A percentile compares a stretch with the other conserved stretches of the same genome.
These are phyloP conservation scores for Slavum lentiscoides DNA, from an alignment of 2,888 invertebrate species.

Conservation along the genomic window DNA sequence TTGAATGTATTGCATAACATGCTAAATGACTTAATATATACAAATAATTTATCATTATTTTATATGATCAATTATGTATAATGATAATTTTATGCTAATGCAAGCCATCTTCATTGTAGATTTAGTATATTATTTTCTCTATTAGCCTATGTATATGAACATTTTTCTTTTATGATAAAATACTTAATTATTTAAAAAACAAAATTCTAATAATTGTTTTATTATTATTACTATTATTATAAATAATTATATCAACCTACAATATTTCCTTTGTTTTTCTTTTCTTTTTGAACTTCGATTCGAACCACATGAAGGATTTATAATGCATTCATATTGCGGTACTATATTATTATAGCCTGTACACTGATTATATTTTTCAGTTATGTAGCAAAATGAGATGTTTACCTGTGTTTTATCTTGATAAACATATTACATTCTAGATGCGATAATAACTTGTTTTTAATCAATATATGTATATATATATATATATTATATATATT, in stretches of 20 bases:
- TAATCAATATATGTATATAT: too few species aligned
- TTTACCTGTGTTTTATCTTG: too few species aligned
- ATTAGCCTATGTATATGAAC: slow-evolving; percentile 51
- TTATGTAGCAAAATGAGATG: too few species aligned
- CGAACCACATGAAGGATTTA: too few species aligned
- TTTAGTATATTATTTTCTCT: slow-evolving; percentile 51
- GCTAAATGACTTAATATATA: slow-evolving; percentile 2
- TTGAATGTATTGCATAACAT: slow-evolving; percentile 14
- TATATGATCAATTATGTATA: slow-evolving; percentile 47
- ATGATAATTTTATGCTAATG: slow-evolving; percentile 42
- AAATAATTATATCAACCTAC: background rate
- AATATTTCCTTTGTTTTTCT: too few species aligned
- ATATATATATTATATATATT: too few species aligned
- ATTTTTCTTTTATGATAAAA: slow-evolving; percentile 48
- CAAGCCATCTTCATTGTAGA: slow-evolving; percentile 53
- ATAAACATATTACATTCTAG: too few species aligned
- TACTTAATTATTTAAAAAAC: slow-evolving; percentile 42
- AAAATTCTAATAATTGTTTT: background rate
- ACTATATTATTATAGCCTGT: too few species aligned
- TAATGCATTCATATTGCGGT: too few species aligned
- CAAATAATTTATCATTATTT: slow-evolving; percentile 37
- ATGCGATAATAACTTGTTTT: too few species aligned
- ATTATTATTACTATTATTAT: background rate
- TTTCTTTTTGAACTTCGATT: too few species aligned
- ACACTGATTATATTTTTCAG: too few species aligned